A percentile compares a stretch with the other conserved stretches of the same genome.
Evolutionary conservation across 2,888 invertebrate genomes (phyloP).

Genomic region (Sialis fuliginosa): DNA sequence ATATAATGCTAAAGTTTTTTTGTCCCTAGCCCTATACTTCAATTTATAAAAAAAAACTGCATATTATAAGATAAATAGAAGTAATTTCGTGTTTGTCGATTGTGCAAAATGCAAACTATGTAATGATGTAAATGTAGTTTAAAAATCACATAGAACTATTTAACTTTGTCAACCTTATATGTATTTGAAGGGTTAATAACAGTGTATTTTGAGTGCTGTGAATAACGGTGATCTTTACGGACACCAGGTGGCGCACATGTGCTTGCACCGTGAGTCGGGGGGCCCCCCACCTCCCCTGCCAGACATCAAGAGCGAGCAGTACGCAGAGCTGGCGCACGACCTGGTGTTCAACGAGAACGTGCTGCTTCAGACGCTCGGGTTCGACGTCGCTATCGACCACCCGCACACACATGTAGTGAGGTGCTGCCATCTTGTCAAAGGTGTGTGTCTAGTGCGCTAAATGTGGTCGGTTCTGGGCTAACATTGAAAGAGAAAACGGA

Average conservation of each 20-base stretch:
- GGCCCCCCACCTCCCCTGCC: constrained; percentile 55
- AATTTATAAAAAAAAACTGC: too few relatives aligned
- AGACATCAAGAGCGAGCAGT: constrained; percentile 53
- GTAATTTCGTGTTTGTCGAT: too few relatives aligned
- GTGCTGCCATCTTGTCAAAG: constrained; percentile 90
- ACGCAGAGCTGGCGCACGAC: constrained; percentile 69
- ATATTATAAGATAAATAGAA: too few relatives aligned
- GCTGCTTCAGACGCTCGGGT: constrained; percentile 89
- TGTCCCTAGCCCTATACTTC: too few relatives aligned
- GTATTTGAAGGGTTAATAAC: too few relatives aligned
- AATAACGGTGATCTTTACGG: too few relatives aligned
- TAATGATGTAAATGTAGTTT: too few relatives aligned
- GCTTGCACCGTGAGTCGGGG: constrained; percentile 50
- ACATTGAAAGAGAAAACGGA: neutral
- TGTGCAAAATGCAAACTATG: too few relatives aligned
- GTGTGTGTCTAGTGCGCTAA: constrained; percentile 31
- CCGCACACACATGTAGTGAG: constrained; percentile 94
- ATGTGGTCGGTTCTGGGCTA: constrained; percentile 1
- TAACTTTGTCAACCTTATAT: too few relatives aligned
- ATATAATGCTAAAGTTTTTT: too few relatives aligned
- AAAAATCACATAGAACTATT: too few relatives aligned
- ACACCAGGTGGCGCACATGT: constrained; percentile 51
- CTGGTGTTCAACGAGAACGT: constrained; percentile 94
- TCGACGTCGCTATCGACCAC: constrained; percentile 96
- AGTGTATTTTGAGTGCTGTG: too few relatives aligned